Base-by-base conservation (phyloP, 2,888 invertebrate genomes). In the Autographa pulchrina region DNA sequence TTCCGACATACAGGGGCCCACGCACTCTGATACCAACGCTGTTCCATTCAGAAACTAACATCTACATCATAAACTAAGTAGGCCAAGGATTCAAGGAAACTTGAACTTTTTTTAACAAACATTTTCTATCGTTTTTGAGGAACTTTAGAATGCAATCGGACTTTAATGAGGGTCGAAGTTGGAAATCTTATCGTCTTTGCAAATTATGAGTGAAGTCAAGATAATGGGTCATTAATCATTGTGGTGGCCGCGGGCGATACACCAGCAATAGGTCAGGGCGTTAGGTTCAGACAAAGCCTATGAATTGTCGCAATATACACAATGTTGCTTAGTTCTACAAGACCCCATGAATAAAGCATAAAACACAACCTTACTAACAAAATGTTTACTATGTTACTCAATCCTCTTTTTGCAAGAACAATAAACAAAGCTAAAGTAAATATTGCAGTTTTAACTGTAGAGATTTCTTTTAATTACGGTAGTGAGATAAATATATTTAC, bases 1-100 rank as follows among this genome's bases (percentile, higher is more conserved):
- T 92, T 92, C 92, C 92, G 91, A 89, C 89, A 85, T 25, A 74
- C 71, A 72, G 83, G 79, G 75, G 77, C 83, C 81, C 81, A 85
- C 86, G 81, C 85, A 70, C 68, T 72, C 72, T 71, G 74, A 82
- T 78, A 82, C 69, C 70, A 65, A 65, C 72, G 63, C 60, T 68
- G 60, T 48, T 72, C 38, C 56, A 63, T 72, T 68, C 54, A 77
- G 60, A 67, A 74, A 65, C 62, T 58, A 62, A 58, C 35, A 67
- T 63, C 63, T 65, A 77, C 38, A 70, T 62, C 41, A 61, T 65
- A 80, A 72, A 68, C 35, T 54, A 66, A 75, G 65, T 66, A 75
- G 80, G 63, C 65, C 76, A 77, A 67, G 74, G 70, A 65, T 69
- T 65, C 8, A 54, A 67, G 31, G 18, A 67, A 65, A 67, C 62